Base-by-base conservation (phyloP, 2,888 invertebrate species). In the Thelaira solivaga region DNA sequence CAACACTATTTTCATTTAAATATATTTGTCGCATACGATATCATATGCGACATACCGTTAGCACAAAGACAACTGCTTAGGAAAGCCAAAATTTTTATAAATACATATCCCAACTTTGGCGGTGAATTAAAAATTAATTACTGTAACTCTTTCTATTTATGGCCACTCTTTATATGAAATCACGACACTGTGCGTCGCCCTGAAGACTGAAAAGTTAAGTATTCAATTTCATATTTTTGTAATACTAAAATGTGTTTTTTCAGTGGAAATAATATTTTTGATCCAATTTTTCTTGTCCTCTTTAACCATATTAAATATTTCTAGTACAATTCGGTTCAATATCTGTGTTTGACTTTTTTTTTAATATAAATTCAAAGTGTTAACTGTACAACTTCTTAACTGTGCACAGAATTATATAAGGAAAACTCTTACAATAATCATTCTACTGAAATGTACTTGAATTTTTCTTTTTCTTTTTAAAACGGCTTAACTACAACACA, bases 341-440 rank as follows among this genome's bases (percentile, higher is more conserved):
- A 59, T 59, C 68, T 78, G 69, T 45, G 39, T 51, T 59, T 68
- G 68, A 74, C 53, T 51, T 59, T 26, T 36, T 57, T 51, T n/a
- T n/a, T n/a, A n/a, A n/a, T n/a, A 69, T 69, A 73, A 69, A 73
- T 69, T 53, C 31, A 39, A 47, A 68, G 64, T 69, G 73, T 68
- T 64, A 77, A 77, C 68, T 73, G 73, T 59, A 73, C 64, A 77
- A 65, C 64, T 69, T 62, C 57, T 51, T 64, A 65, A 61, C 47
- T 65, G 18, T 18, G 1, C 36, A n/a, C n/a, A n/a, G n/a, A n/a
- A n/a, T n/a, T n/a, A n/a, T 53, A 55, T 55, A 57, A 41, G 13
- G 26, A 57, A 49, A 57, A 55, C 22, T 41, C 22, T 10, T 47
- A 20, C 57, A 36, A 13, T 22, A 26, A 16, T 55, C 22, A 20